phyloP scores from a whole-genome alignment of 92 coral and sea anemone genomes.

The Zoanthus sociatus region DNA sequence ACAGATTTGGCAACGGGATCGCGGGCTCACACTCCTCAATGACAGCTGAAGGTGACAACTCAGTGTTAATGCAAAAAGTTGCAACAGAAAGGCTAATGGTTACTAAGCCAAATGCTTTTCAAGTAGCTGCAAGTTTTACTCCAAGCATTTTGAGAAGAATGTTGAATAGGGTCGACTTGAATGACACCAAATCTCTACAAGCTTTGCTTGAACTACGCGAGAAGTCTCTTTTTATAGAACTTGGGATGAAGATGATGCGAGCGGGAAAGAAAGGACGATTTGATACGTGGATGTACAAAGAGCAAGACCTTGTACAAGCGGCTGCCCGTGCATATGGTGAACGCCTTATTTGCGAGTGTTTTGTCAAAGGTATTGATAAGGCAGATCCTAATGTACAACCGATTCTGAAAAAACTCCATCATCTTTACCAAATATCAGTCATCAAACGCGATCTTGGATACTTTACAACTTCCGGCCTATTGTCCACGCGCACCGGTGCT shows the following conservation, averaged over 20 bases:
- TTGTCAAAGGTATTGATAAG: constrained; percentile 62
- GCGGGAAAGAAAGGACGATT: constrained; percentile 82
- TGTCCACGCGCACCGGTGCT: constrained; percentile 73
- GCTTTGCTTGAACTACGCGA: constrained; percentile 72
- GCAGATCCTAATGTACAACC: constrained; percentile 73
- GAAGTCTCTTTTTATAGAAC: constrained; percentile 66
- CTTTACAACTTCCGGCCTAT: constrained; percentile 72
- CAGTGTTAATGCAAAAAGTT: constrained; percentile 91
- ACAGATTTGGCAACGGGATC: constrained; percentile 79
- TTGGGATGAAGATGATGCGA: constrained; percentile 78
- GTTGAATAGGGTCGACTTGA: constrained; percentile 70
- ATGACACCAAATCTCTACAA: constrained; percentile 68
- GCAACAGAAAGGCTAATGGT: constrained; percentile 81
- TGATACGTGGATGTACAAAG: constrained; percentile 85
- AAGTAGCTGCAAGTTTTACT: constrained; percentile 65
- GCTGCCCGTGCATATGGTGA: constrained; percentile 86
- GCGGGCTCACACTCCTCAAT: constrained; percentile 89
- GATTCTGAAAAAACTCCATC: constrained; percentile 70
- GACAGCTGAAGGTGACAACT: constrained; percentile 93
- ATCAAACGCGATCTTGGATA: constrained; percentile 76
- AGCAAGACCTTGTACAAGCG: constrained; percentile 81
- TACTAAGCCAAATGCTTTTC: constrained; percentile 67
- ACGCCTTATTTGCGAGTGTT: constrained; percentile 77
- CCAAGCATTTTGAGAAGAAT: constrained; percentile 60
- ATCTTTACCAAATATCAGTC: constrained; percentile 69